These are phyloP conservation scores for Scelioninae gen. 1 DNA, from an alignment of 2,888 invertebrate species.

Conservation along the genomic window DNA sequence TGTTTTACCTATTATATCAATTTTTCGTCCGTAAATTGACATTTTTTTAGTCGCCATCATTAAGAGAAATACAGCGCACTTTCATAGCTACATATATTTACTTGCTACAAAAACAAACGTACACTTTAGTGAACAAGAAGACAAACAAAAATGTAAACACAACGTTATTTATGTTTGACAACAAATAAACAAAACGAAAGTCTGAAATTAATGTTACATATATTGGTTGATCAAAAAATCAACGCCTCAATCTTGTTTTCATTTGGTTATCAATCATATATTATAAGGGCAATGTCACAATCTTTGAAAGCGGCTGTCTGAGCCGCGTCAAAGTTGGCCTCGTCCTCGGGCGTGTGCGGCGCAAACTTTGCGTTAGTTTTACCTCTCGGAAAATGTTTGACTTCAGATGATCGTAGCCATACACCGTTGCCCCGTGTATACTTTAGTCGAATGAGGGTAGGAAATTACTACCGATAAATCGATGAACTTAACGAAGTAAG, in stretches of 20 bases:
- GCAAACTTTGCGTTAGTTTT: conserved; percentile 52
- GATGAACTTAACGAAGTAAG: conserved; percentile 42
- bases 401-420: conserved; percentile 35
- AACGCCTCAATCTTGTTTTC: conserved; percentile 8
- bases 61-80: too few species aligned
- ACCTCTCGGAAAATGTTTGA: conserved; percentile 49
- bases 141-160: too few species aligned
- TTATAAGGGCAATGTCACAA: conserved; percentile 31
- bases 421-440: conserved; percentile 35
- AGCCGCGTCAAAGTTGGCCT: conserved; percentile 37
- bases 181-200: too few species aligned
- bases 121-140: too few species aligned
- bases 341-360: conserved; percentile 9
- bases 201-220: too few species aligned
- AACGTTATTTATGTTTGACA: too few species aligned
- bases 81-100: too few species aligned
- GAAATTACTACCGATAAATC: conserved; percentile 42
- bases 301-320: conserved; percentile 22
- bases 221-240: background rate
- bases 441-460: conserved; percentile 30
- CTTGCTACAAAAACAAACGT: too few species aligned
- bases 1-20: too few species aligned
- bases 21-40: too few species aligned
- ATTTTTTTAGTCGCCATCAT: too few species aligned
- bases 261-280: conserved; percentile 17